Conservation (phyloP, 2,113 vertebrate genomes). For the Sclerurus mexicanus region DNA sequence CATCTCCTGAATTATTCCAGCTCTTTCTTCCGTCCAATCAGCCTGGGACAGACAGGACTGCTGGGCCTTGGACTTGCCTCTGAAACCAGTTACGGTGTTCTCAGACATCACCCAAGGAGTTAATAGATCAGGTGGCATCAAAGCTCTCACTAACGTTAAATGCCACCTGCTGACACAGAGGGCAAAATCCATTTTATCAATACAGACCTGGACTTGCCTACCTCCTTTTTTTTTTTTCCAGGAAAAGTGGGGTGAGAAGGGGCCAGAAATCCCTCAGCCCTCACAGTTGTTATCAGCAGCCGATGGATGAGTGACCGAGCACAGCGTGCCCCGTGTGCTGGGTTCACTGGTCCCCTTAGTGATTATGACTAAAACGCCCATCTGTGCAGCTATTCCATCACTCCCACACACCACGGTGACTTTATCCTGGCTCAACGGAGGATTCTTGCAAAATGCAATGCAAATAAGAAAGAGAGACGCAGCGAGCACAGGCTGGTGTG, state of each 20-base stretch:
- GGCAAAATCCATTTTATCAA: background rate
- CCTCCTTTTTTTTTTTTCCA: background rate
- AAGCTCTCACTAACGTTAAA: background rate
- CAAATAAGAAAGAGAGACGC: background rate
- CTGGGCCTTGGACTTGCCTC: background rate
- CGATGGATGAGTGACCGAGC: background rate
- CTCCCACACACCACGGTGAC: slow-evolving; percentile 23
- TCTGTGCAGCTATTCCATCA: slow-evolving; percentile 30
- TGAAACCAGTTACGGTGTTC: background rate
- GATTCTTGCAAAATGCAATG: slow-evolving; percentile 9
- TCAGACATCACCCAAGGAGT: background rate
- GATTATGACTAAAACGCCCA: background rate
- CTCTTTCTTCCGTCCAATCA: background rate
- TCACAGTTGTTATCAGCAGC: background rate
- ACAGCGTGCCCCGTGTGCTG: background rate
- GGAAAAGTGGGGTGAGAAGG: background rate
- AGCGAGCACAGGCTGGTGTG: background rate
- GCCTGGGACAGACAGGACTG: background rate
- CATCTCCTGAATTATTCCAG: background rate
- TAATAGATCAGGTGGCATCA: background rate
- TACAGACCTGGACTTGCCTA: background rate
- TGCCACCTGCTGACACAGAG: background rate
- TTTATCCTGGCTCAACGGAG: background rate
- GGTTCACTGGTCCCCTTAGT: background rate
- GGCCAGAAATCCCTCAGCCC: background rate